Evolutionary conservation across 1,140 invertebrate species (phyloP).

Genomic region (Philotrypesis tridentata): DNA sequence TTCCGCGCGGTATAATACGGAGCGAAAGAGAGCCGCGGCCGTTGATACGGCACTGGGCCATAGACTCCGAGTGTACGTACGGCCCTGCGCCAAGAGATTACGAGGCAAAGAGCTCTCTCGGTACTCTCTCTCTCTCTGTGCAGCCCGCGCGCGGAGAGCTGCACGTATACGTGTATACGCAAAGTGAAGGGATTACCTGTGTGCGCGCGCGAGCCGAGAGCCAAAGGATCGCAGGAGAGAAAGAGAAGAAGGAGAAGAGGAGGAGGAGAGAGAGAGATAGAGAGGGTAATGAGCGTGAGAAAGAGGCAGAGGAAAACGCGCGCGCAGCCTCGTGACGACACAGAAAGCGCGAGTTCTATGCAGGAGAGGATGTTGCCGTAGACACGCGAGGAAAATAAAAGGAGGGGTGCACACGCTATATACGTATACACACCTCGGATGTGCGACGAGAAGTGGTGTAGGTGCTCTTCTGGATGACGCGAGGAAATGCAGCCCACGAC

Average conservation of each 20-base stretch:
- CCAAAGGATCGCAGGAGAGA: neutral
- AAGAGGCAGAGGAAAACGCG: constrained; percentile 47
- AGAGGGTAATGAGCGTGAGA: constrained; percentile 51
- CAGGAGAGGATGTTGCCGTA: neutral
- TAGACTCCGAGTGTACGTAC: neutral
- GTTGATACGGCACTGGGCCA: neutral
- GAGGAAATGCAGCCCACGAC: no score
- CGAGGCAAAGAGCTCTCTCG: neutral
- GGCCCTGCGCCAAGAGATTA: constrained; percentile 1
- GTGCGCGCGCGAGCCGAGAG: neutral
- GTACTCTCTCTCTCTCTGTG: no score
- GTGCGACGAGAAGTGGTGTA: neutral
- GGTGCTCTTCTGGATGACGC: neutral
- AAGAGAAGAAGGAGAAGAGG: constrained; percentile 12
- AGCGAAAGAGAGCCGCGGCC: no score
- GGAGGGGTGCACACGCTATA: no score
- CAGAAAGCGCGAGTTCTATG: neutral
- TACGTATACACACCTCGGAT: no score
- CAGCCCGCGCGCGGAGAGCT: neutral
- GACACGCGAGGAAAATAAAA: constrained; percentile 8
- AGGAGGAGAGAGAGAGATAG: constrained; percentile 20
- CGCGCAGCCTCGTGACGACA: constrained; percentile 29
- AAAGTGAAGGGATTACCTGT: constrained; percentile 26
- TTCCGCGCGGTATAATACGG: no score
- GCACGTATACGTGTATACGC: neutral